Evolutionary conservation across 2,797 vertebrate genomes (phyloP).

Genomic region (Podarcis siculus): DNA sequence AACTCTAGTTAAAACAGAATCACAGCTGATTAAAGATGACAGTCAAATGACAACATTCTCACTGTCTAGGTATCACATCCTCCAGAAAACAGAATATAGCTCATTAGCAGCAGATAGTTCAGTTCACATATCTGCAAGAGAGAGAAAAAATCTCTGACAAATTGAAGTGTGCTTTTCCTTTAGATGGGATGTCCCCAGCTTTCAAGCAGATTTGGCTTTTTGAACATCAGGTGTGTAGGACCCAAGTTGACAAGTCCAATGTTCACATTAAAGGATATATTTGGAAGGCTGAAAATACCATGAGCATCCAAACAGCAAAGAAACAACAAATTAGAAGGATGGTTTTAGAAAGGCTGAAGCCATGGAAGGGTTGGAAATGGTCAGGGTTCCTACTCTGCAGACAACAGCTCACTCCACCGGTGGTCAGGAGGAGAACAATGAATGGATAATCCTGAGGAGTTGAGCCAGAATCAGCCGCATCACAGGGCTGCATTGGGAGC

Average conservation of each 20-base stretch:
- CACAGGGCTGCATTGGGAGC: not conserved
- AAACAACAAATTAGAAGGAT: not conserved
- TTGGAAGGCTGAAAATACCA: not conserved
- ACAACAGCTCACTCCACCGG: not conserved
- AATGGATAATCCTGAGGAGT: too few species aligned
- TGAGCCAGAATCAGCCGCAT: not conserved
- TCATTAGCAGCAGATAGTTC: not conserved
- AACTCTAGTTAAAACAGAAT: not conserved
- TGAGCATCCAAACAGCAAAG: not conserved
- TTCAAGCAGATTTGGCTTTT: not conserved
- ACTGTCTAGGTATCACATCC: not conserved
- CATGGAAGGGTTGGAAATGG: not conserved
- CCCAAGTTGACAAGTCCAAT: not conserved
- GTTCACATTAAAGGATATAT: conserved; percentile 19
- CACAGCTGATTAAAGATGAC: not conserved
- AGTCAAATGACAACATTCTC: not conserved
- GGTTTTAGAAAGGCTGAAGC: not conserved
- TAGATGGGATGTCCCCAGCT: not conserved
- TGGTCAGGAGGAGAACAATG: not conserved
- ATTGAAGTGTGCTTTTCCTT: not conserved
- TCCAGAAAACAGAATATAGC: not conserved
- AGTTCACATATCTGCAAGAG: not conserved
- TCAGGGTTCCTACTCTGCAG: not conserved
- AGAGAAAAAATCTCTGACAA: not conserved
- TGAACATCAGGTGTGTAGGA: not conserved